Base-by-base conservation (phyloP, 2,113 vertebrate species). In the Seriola dumerili region DNA sequence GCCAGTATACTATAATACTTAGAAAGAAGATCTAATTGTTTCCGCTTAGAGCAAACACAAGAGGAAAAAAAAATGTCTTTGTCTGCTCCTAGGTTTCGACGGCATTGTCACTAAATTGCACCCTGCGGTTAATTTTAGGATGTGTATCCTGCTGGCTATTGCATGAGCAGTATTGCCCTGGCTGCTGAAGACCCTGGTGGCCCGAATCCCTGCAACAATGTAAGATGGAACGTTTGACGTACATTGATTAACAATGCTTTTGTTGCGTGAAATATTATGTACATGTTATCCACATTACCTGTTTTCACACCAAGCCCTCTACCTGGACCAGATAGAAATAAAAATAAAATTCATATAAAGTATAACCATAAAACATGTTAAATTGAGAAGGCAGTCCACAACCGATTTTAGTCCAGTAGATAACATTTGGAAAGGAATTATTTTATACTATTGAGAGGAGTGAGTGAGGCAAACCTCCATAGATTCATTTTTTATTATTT, bases 81-180 rank as follows among this genome's bases (percentile, higher is more conserved):
- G 34, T 85, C 23, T 92, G 23, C 29, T 50, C 36, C 8, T 88
- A 98, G 97, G 85, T 96, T 98, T 68, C 97, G 97, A 46, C 94
- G 97, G 52, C 92, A 96, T 32, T 98, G 97, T 89, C 97, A 98
- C 92, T 98, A 97, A 91, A 91, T 98, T 96, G 97, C 87, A 98
- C 96, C 34, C 90, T 97, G 77, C 95, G 96, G 68, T 98, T n/a
- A n/a, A 98, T 89, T 98, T 98, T 76, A 97, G 98, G 92, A 97
- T 97, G 96, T 96, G 95, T 73, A 97, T 98, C 89, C 95, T 98
- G 83, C 91, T 97, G 91, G 97, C 97, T 83, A 98, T 98, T 7
- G 97, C 97, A 97, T 98, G 97, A 98, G 97, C 95, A 98, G 97
- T 72, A 98, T 98, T 8, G 96, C 97, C 21, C 93, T 98, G 74